phyloP scores from a whole-genome alignment of 2,888 invertebrate genomes.

The Monopis laevigella region DNA sequence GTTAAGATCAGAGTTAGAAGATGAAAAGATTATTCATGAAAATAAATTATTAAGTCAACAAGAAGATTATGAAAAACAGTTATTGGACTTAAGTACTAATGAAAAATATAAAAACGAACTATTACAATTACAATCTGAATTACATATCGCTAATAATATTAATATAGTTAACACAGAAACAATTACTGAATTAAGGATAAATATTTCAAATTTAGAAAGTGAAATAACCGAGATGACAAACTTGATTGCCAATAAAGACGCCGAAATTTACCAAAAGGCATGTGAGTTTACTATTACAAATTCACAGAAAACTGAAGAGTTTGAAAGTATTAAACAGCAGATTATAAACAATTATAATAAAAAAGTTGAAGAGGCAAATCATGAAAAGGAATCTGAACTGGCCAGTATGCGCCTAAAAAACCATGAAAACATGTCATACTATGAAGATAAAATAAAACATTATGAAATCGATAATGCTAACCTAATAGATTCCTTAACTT shows the following conservation, averaged over 20 bases:
- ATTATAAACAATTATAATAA: constrained; percentile 44
- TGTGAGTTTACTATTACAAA: constrained; percentile 41
- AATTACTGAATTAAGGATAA: constrained; percentile 20
- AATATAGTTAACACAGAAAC: constrained; percentile 32
- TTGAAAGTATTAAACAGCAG: constrained; percentile 47
- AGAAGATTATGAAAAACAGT: constrained; percentile 51
- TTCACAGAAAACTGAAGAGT: constrained; percentile 46
- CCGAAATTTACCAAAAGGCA: constrained; percentile 48
- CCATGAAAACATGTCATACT: constrained; percentile 48
- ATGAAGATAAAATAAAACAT: constrained; percentile 32
- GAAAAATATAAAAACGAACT: constrained; percentile 27
- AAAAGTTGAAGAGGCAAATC: constrained; percentile 54
- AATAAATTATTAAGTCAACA: constrained; percentile 50
- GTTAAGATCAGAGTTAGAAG: constrained; percentile 54
- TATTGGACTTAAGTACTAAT: constrained; percentile 36
- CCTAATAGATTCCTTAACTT: constrained; percentile 40
- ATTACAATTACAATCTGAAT: constrained; percentile 32
- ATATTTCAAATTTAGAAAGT: constrained; percentile 28
- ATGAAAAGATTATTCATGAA: constrained; percentile 50
- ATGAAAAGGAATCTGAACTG: constrained; percentile 63
- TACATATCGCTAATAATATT: constrained; percentile 30
- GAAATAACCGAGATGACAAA: constrained; percentile 34
- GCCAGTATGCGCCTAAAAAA: constrained; percentile 61
- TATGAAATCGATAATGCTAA: constrained; percentile 34
- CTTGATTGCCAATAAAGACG: constrained; percentile 42